phyloP scores from a whole-genome alignment of 2,797 vertebrate species.

The Oryzias sinensis region DNA sequence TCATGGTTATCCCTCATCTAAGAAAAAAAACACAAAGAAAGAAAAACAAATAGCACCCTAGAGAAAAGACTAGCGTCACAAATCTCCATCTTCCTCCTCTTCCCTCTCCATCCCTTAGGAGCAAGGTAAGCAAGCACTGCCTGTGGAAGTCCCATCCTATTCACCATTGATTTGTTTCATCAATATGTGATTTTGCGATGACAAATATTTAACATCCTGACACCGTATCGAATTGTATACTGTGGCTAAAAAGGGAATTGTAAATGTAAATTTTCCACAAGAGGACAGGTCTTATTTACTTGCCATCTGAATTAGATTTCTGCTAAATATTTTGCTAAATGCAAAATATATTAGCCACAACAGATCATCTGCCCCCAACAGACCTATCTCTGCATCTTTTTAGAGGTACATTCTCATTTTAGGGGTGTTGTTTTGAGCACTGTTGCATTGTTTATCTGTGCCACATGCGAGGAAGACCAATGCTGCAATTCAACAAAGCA shows the following conservation, averaged over 20 bases:
- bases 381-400: background rate
- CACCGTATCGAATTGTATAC: constrained; percentile 49
- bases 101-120: constrained; percentile 37
- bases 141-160: constrained; percentile 47
- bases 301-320: constrained; percentile 27
- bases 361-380: constrained; percentile 2
- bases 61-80: constrained; percentile 49
- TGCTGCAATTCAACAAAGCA: no score
- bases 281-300: constrained; percentile 44
- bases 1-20: constrained; percentile 17
- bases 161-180: constrained; percentile 65
- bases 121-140: constrained; percentile 39
- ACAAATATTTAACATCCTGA: constrained; percentile 74
- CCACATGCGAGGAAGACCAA: no score
- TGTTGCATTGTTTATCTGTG: no score
- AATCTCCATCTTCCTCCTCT: constrained; percentile 44
- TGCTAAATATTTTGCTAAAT: constrained; percentile 23
- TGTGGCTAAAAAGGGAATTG: constrained; percentile 43
- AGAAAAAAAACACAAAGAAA: constrained; percentile 15
- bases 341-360: constrained; percentile 1
- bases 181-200: constrained; percentile 62
- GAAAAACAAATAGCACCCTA: constrained; percentile 40
- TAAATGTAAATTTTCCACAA: constrained; percentile 23
- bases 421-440: no score
- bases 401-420: background rate